Conservation (phyloP, 1,140 invertebrate species). For the Drosophila mauritiana region DNA sequence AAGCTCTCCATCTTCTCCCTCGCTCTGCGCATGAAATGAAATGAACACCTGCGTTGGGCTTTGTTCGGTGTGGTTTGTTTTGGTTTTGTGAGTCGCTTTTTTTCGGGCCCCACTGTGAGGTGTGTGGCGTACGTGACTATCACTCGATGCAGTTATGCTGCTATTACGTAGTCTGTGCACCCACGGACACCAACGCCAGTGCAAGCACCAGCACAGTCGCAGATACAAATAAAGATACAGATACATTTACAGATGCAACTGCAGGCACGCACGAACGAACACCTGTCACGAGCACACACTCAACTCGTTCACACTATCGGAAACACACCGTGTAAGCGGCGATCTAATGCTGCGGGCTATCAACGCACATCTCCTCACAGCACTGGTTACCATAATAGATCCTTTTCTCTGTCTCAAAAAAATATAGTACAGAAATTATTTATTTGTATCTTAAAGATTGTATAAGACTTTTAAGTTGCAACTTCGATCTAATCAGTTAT, state of each 20-base stretch:
- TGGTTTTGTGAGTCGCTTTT: conserved; percentile 25
- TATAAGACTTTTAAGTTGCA: too few relatives aligned
- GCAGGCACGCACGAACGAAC: conserved; percentile 63
- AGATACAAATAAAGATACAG: conserved; percentile 6
- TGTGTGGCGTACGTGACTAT: conserved; percentile 73
- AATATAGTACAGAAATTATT: neutral
- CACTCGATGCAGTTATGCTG: conserved; percentile 72
- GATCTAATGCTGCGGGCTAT: conserved; percentile 52
- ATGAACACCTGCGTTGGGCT: conserved; percentile 69
- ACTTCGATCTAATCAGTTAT: too few relatives aligned
- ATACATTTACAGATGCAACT: conserved; percentile 5
- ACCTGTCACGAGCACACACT: conserved; percentile 61
- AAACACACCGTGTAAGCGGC: conserved; percentile 18
- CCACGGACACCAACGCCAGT: conserved; percentile 24
- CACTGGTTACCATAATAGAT: neutral
- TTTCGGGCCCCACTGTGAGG: conserved; percentile 29
- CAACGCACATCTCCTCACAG: conserved; percentile 18
- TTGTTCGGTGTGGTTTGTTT: conserved; percentile 39
- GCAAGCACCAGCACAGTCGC: conserved; percentile 19
- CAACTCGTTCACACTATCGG: conserved; percentile 8
- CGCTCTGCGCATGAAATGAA: conserved; percentile 35
- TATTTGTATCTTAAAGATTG: too few relatives aligned
- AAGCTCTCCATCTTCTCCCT: conserved; percentile 29
- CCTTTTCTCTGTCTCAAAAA: neutral
- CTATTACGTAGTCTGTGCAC: conserved; percentile 76